Evolutionary conservation across 2,797 vertebrate species (phyloP).

Genomic region (Gymnothorax javanicus): DNA sequence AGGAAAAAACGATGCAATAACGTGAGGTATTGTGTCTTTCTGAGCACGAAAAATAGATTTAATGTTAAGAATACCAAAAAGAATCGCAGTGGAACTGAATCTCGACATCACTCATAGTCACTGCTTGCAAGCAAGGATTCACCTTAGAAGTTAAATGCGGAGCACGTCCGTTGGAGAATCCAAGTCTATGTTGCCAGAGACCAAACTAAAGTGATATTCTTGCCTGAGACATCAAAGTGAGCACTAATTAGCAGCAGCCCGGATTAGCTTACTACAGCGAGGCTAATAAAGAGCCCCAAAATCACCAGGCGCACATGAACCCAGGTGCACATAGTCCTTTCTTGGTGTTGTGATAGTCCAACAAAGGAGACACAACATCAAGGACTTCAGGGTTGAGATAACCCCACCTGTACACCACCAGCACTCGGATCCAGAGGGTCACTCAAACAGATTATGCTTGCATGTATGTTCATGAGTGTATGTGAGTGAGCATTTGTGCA

Average conservation of each 20-base stretch:
- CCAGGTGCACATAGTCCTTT: neutral
- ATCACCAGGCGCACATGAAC: neutral
- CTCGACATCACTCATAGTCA: neutral
- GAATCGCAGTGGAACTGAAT: neutral
- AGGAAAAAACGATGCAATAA: neutral
- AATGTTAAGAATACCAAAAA: neutral
- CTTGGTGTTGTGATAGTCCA: slow-evolving; percentile 20
- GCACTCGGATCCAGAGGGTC: neutral
- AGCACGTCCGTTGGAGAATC: neutral
- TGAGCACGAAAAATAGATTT: neutral
- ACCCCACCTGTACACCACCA: neutral
- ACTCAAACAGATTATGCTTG: neutral
- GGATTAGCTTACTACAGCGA: neutral
- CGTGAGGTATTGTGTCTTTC: neutral
- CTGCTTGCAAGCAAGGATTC: neutral
- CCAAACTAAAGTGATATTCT: neutral
- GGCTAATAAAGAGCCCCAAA: too few species aligned
- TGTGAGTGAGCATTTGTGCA: neutral
- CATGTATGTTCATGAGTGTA: slow-evolving; percentile 2
- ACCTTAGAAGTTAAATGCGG: neutral
- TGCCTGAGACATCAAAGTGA: neutral
- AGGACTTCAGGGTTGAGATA: neutral
- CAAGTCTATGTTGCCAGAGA: neutral
- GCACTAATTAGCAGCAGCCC: neutral
- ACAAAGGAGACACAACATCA: neutral